These are phyloP conservation scores for Agelaius tricolor DNA, from an alignment of 2,113 vertebrate species.

Conservation along the genomic window DNA sequence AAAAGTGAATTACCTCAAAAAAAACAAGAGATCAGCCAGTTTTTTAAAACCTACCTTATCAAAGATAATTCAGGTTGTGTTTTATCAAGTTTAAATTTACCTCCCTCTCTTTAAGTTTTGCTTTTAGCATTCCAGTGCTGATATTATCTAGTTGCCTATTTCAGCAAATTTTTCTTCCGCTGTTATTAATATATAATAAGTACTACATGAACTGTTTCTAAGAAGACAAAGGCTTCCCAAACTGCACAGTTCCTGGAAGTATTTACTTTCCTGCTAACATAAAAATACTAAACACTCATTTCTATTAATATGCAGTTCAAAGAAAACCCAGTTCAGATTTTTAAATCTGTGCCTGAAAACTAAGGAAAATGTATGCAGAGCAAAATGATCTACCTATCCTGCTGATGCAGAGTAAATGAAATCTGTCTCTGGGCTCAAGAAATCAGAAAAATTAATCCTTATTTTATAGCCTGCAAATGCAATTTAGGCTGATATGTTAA, in stretches of 20 bases:
- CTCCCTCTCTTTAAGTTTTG: background rate
- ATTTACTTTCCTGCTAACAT: background rate
- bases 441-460: background rate
- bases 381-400: background rate
- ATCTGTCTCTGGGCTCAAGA: background rate
- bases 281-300: background rate
- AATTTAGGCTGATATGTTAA: background rate
- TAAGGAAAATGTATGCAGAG: background rate
- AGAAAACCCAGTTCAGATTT: background rate
- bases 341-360: background rate
- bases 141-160: background rate
- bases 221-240: background rate
- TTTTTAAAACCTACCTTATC: background rate
- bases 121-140: background rate
- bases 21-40: background rate
- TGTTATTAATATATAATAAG: background rate
- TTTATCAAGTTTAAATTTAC: background rate
- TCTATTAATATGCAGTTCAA: background rate
- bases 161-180: background rate
- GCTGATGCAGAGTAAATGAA: background rate
- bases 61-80: background rate
- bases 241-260: background rate
- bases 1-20: background rate
- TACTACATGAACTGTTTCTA: background rate
- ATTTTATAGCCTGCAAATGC: constrained; percentile 6